Evolutionary conservation across 2,888 invertebrate species (phyloP), one percentile per base, ranked within the genome.

Genomic region (Yponomeuta malinellus): DNA sequence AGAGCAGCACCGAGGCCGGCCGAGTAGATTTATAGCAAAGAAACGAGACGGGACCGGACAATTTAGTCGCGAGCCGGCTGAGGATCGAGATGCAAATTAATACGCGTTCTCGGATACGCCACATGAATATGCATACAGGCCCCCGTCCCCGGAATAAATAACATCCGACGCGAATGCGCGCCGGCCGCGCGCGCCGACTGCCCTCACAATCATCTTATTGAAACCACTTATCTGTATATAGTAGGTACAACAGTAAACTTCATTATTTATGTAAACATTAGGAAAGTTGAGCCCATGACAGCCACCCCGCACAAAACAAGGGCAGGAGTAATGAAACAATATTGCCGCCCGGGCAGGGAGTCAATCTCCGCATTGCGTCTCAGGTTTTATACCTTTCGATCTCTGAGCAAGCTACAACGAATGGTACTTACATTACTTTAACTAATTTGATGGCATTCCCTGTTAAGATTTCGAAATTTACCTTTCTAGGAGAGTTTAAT

Each of bases 51-150:
- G 84, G 86, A 88, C 84, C 81, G 86, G 81, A 82, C 85, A 87
- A 82, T 84, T 83, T 85, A 84, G 83, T 71, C 80, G 78, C 78
- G 81, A 81, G 80, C 78, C 80, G 82, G 80, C 76, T 77, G 75
- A 73, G 83, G 87, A 88, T 86, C 85, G 84, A 80, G 81, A 92
- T 92, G 90, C 87, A 91, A 92, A 91, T 92, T 88, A 90, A 90
- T 90, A 91, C 88, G 87, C 87, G 90, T 81, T 84, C 86, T 85
- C 81, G 87, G 86, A 87, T 84, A 83, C 83, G 79, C 79, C 78
- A 76, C 84, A 90, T 91, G 90, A 91, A 92, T 92, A 92, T 92
- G 89, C 89, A 92, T 90, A 84, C 79, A 73, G 76, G 78, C 81
- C 78, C 81, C 79, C 81, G 80, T 85, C 82, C 78, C 81, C 85